Base-by-base conservation (phyloP, 2,888 invertebrate genomes). In the Sturmia bella region DNA sequence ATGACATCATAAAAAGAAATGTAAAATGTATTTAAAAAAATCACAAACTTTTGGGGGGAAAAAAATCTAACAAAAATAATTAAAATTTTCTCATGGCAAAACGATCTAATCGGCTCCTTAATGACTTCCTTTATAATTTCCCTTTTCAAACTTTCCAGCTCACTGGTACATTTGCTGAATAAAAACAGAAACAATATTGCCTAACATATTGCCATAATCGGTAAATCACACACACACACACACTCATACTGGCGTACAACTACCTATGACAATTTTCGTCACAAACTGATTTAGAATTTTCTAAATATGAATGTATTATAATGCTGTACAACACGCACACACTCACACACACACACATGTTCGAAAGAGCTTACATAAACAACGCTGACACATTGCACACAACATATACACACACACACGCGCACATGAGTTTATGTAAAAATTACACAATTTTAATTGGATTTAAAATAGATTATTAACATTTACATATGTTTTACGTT, bases 371-470 rank as follows among this genome's bases (percentile, higher is more conserved):
- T 63, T 59, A 43, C 59, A 43, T 59, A 24, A 45, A 45, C 45
- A 43, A 13, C 61, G 27, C 32, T 59, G n/a, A 45, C 32, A n/a
- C n/a, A n/a, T n/a, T n/a, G n/a, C n/a, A n/a, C n/a, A n/a, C n/a
- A n/a, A n/a, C n/a, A n/a, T n/a, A n/a, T n/a, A n/a, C n/a, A n/a
- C n/a, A n/a, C n/a, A 63, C 12, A 17, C 12, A 27, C 13, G 19
- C 19, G 9, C 21, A 64, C n/a, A n/a, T n/a, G n/a, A 63, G 39
- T 21, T 56, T 57, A 41, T 77, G 32, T 77, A 57, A 32, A 48
- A 73, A 74, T 74, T 74, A 69, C 61, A 79, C 48, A 79, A 68
- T 79, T 72, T 79, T 79, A 79, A 79, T 79, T 79, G 79, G 79
- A 74, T 79, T 73, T 45, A 43, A 63, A 73, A 63, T 63, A 52